These are phyloP conservation scores for Cossypha niveicapilla DNA, from an alignment of 2,797 vertebrate genomes.

Conservation along the genomic window DNA sequence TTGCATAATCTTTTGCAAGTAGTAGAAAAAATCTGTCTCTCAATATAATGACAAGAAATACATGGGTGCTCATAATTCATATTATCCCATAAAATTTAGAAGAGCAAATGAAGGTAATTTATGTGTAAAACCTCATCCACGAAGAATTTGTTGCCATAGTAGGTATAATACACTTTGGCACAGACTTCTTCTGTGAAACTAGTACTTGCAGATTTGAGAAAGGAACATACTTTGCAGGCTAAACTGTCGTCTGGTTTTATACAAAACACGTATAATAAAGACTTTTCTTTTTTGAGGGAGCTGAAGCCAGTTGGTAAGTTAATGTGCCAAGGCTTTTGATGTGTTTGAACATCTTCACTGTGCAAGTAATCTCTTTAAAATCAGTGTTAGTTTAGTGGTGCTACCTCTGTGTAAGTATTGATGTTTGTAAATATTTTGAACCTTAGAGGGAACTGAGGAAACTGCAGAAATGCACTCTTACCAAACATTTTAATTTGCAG, in stretches of 20 bases:
- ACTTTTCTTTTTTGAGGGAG: background rate
- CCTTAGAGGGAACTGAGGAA: background rate
- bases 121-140: constrained; percentile 55
- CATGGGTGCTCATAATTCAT: constrained; percentile 29
- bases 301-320: background rate
- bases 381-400: background rate
- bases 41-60: constrained; percentile 27
- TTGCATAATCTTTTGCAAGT: background rate
- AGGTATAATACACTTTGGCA: constrained; percentile 54
- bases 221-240: constrained; percentile 6
- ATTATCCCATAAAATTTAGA: constrained; percentile 47
- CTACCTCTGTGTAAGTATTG: background rate
- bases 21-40: background rate
- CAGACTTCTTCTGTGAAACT: constrained; percentile 15
- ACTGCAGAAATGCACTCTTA: background rate
- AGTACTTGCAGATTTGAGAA: constrained; percentile 7
- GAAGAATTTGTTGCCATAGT: constrained; percentile 62
- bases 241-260: background rate
- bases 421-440: background rate
- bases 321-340: background rate
- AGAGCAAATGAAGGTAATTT: constrained; percentile 53
- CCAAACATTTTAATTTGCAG: background rate
- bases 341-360: background rate
- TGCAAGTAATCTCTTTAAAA: background rate
- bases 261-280: background rate